Percentiles rank a stretch among this genome's conserved stretches.
Evolutionary conservation across 1,140 invertebrate genomes (phyloP).

Genomic region (Bombus balteatus): DNA sequence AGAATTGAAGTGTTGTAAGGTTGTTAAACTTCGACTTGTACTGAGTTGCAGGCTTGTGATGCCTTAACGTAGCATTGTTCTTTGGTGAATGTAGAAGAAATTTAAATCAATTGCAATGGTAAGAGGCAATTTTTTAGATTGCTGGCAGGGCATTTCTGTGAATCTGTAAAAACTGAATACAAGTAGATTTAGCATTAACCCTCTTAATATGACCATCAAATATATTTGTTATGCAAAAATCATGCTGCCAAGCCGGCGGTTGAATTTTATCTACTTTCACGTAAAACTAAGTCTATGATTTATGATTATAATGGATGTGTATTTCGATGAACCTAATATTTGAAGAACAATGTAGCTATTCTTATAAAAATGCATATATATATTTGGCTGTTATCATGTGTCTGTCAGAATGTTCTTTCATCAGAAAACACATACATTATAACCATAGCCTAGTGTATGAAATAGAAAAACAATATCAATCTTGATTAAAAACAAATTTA

Average conservation of each 20-base stretch:
- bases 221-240: neutral
- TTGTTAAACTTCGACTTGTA: conserved; percentile 2
- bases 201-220: neutral
- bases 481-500: too few relatives aligned
- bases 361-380: neutral
- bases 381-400: neutral
- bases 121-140: neutral
- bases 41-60: conserved; percentile 2
- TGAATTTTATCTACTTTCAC: neutral
- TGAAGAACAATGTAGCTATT: neutral
- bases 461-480: neutral
- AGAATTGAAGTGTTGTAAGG: neutral
- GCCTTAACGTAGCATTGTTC: neutral
- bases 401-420: neutral
- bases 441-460: neutral
- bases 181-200: neutral
- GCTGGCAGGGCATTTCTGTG: neutral
- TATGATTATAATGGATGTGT: neutral
- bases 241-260: accelerated
- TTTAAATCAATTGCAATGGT: neutral
- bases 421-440: neutral
- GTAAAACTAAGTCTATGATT: neutral
- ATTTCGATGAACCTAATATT: too few relatives aligned
- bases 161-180: neutral
- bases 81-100: neutral